Evolutionary conservation across 2,797 vertebrate species (phyloP).

Genomic region (Platyrinchus mystaceus): DNA sequence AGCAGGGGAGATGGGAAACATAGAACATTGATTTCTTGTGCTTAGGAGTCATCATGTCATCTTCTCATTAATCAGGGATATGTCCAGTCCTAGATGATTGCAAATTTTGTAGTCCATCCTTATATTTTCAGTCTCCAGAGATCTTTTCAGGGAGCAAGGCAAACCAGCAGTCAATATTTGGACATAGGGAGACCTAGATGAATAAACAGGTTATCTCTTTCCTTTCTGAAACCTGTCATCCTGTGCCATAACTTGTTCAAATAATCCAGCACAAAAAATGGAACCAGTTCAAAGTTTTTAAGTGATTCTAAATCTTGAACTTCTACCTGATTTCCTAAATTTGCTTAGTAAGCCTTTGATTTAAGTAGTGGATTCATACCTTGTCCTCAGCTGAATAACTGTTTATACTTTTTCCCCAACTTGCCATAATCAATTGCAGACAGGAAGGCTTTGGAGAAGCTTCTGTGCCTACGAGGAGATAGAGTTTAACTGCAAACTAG

Average conservation of each 20-base stretch:
- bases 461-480: not conserved
- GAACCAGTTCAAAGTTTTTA: conserved; percentile 18
- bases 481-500: not conserved
- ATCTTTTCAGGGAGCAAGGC: not conserved
- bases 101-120: conserved; percentile 17
- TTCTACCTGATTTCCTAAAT: not conserved
- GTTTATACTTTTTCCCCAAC: not conserved
- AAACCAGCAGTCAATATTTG: conserved; percentile 67
- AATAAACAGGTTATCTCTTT: conserved; percentile 32
- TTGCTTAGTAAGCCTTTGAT: conserved; percentile 9
- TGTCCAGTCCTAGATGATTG: not conserved
- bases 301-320: conserved; percentile 13
- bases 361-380: conserved; percentile 19
- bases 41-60: not conserved
- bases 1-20: not conserved
- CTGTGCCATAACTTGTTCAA: not conserved
- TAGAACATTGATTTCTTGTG: conserved; percentile 1
- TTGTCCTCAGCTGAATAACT: conserved; percentile 36
- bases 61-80: conserved; percentile 31
- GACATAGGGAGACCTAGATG: conserved; percentile 48
- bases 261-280: not conserved
- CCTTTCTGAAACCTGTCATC: conserved; percentile 9
- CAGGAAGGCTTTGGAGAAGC: not conserved
- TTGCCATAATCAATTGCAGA: not conserved
- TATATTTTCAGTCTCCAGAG: conserved; percentile 35